Conservation (phyloP, 2,888 invertebrate species). For the Catocala nupta region DNA sequence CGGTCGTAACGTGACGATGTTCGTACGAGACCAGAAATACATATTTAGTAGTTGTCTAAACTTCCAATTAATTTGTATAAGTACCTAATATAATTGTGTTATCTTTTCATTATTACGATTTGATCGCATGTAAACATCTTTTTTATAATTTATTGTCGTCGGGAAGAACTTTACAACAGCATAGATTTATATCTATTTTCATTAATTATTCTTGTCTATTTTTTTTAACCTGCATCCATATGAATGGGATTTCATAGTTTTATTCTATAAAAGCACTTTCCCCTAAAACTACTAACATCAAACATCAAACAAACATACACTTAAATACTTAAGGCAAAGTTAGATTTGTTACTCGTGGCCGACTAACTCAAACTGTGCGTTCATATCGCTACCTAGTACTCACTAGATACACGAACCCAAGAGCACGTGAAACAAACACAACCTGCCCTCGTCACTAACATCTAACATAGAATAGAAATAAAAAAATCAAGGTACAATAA, state of each 20-base stretch:
- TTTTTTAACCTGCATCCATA: constrained; percentile 53
- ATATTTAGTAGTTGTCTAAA: constrained; percentile 18
- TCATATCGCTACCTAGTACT: no score
- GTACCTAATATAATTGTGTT: constrained; percentile 12
- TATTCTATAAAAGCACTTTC: constrained; percentile 83
- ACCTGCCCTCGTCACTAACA: constrained; percentile 45
- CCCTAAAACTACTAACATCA: constrained; percentile 80
- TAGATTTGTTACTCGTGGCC: constrained; percentile 21
- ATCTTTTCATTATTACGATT: constrained; percentile 31
- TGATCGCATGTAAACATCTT: constrained; percentile 28
- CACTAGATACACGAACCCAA: neutral
- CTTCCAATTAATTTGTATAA: constrained; percentile 9
- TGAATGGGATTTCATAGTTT: constrained; percentile 54
- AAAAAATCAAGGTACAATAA: constrained; percentile 56
- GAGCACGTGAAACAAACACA: constrained; percentile 25
- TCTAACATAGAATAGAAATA: constrained; percentile 63
- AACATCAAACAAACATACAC: constrained; percentile 78
- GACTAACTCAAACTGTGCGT: constrained; percentile 6
- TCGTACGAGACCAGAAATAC: no score
- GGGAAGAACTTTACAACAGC: constrained; percentile 43
- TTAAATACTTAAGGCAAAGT: constrained; percentile 23
- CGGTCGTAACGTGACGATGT: no score
- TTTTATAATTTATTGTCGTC: constrained; percentile 40
- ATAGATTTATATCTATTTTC: constrained; percentile 40
- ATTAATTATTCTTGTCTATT: constrained; percentile 38